phyloP scores from a whole-genome alignment of 1,140 invertebrate genomes.

The Tetramorium alpestre region DNA sequence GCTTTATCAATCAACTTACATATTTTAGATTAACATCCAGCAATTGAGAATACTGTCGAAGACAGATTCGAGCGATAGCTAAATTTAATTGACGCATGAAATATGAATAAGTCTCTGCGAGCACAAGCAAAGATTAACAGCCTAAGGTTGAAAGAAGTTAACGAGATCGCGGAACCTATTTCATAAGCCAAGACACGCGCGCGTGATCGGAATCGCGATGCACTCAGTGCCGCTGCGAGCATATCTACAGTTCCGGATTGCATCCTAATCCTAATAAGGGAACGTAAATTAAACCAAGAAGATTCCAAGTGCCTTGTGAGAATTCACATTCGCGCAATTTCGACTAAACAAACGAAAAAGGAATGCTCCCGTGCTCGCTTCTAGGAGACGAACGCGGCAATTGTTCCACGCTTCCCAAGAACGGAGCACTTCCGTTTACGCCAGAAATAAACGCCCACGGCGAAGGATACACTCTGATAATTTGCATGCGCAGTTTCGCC shows the following conservation, averaged over 20 bases:
- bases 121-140: neutral
- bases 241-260: neutral
- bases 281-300: neutral
- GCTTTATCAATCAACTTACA: neutral
- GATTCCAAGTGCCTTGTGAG: neutral
- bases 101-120: neutral
- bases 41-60: neutral
- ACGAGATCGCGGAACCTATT: slow-evolving; percentile 39
- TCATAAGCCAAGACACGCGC: slow-evolving; percentile 41
- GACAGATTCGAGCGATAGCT: neutral
- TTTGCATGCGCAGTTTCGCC: slow-evolving; percentile 48
- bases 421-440: slow-evolving; percentile 44
- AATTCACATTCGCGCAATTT: slow-evolving; percentile 22
- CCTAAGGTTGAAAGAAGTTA: slow-evolving; percentile 29
- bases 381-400: slow-evolving; percentile 37
- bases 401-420: slow-evolving; percentile 7
- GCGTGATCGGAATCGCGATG: slow-evolving; percentile 36
- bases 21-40: neutral
- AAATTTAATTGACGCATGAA: slow-evolving; percentile 3
- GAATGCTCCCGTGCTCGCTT: neutral
- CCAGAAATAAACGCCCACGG: slow-evolving; percentile 60
- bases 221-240: neutral
- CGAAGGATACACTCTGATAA: slow-evolving; percentile 43
- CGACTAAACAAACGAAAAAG: slow-evolving; percentile 7
- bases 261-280: slow-evolving; percentile 25